A percentile compares a stretch with the other conserved stretches of the same genome.
Evolutionary conservation across 2,797 vertebrate genomes (phyloP).

Genomic region (Podarcis lilfordi): DNA sequence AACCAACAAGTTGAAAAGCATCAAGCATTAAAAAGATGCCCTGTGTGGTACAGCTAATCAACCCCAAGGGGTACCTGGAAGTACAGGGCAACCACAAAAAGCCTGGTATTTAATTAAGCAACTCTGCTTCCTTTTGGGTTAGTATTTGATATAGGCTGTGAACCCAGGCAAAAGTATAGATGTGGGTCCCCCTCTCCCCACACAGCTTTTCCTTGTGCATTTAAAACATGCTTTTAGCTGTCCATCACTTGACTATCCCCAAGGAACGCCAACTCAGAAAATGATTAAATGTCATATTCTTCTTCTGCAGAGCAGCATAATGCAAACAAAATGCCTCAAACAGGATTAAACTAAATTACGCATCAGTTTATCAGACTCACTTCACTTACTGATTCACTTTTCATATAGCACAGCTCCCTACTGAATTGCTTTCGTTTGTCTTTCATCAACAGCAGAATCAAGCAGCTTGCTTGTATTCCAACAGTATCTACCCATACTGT

Average conservation of each 20-base stretch:
- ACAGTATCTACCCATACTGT: conserved; percentile 67
- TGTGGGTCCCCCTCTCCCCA: background rate
- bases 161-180: conserved; percentile 11
- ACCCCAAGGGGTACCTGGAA: background rate
- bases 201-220: conserved; percentile 40
- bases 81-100: background rate
- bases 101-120: conserved; percentile 8
- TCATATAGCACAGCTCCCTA: conserved; percentile 56
- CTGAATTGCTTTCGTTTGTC: conserved; percentile 71
- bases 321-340: conserved; percentile 62
- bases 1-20: background rate
- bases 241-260: conserved; percentile 19
- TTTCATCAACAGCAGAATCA: conserved; percentile 73
- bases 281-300: conserved; percentile 49
- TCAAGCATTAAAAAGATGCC: background rate
- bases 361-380: conserved; percentile 65
- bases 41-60: background rate
- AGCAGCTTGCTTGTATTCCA: conserved; percentile 69
- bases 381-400: conserved; percentile 71
- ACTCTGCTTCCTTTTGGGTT: background rate
- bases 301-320: conserved; percentile 54
- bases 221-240: conserved; percentile 59
- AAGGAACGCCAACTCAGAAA: conserved; percentile 47
- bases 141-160: conserved; percentile 22
- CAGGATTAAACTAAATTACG: conserved; percentile 64